Conservation (phyloP, 2,797 vertebrate genomes). For the Xiphophorus birchmanni region DNA sequence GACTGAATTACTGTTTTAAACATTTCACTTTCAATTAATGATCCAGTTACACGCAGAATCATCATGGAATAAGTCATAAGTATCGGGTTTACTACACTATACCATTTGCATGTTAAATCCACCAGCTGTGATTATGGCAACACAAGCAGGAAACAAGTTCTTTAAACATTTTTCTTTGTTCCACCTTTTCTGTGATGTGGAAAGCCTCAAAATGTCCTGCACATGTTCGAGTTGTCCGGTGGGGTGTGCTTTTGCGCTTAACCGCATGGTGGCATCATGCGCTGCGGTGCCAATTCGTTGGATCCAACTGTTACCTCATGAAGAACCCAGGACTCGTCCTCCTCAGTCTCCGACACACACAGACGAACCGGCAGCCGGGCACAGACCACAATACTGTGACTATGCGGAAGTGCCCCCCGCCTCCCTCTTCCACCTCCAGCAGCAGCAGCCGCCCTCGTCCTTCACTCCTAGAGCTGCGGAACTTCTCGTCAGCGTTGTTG, state of each 20-base stretch:
- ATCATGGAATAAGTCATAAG: not conserved
- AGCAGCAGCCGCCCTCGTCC: not conserved
- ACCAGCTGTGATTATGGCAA: conserved; percentile 42
- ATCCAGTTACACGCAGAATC: not conserved
- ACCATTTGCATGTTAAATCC: conserved; percentile 35
- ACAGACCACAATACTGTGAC: conserved; percentile 64
- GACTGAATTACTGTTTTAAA: not conserved
- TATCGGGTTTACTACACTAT: not conserved
- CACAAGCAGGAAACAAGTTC: conserved; percentile 18
- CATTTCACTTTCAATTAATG: not conserved
- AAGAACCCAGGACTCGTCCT: conserved; percentile 71
- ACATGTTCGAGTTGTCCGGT: not conserved
- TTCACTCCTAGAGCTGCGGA: conserved; percentile 33
- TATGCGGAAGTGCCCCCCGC: conserved; percentile 29
- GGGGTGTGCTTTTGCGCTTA: conserved; percentile 58
- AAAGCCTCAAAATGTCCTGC: conserved; percentile 45
- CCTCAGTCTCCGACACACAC: conserved; percentile 62
- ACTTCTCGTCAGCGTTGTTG: conserved; percentile 44
- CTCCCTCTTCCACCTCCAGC: not conserved
- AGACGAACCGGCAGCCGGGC: conserved; percentile 39
- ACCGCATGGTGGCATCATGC: conserved; percentile 81
- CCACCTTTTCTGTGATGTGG: conserved; percentile 38
- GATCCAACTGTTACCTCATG: conserved; percentile 56
- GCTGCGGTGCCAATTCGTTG: conserved; percentile 56
- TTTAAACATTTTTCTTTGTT: conserved; percentile 42